These are phyloP conservation scores for Poecilia picta DNA, from an alignment of 2,797 vertebrate genomes.

Conservation along the genomic window DNA sequence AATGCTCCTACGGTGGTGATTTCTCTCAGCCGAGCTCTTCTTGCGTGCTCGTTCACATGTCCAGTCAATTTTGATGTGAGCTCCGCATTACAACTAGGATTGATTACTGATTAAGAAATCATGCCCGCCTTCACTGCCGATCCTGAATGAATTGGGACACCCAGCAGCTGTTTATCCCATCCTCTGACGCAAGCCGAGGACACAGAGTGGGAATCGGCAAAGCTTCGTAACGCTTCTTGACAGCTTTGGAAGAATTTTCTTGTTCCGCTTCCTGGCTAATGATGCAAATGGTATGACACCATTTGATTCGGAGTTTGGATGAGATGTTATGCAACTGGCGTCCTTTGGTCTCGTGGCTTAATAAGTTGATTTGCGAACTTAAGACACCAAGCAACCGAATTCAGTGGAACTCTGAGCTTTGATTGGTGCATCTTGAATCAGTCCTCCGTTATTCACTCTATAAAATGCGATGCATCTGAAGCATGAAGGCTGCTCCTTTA, in stretches of 20 bases:
- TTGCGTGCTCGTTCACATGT: constrained; percentile 11
- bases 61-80: constrained; percentile 28
- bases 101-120: constrained; percentile 63
- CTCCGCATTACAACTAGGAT: constrained; percentile 56
- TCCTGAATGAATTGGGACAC: constrained; percentile 36
- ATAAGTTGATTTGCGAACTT: constrained; percentile 39
- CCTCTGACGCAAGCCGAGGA: constrained; percentile 23
- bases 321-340: constrained; percentile 35
- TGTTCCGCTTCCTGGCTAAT: constrained; percentile 19
- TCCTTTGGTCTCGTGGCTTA: constrained; percentile 33
- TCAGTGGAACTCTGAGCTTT: constrained; percentile 16
- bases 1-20: not conserved
- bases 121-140: constrained; percentile 27
- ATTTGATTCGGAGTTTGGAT: constrained; percentile 36
- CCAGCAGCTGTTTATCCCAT: constrained; percentile 31
- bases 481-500: constrained; percentile 5
- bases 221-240: constrained; percentile 35
- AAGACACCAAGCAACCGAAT: constrained; percentile 26
- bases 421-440: constrained; percentile 23
- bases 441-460: constrained; percentile 9
- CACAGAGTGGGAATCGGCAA: constrained; percentile 30
- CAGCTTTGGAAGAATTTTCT: constrained; percentile 23
- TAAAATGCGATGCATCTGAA: not conserved
- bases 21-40: constrained; percentile 25
- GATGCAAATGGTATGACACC: constrained; percentile 51